These are phyloP conservation scores for Drosophila rufa DNA, from an alignment of 1,140 invertebrate genomes.

Conservation along the genomic window DNA sequence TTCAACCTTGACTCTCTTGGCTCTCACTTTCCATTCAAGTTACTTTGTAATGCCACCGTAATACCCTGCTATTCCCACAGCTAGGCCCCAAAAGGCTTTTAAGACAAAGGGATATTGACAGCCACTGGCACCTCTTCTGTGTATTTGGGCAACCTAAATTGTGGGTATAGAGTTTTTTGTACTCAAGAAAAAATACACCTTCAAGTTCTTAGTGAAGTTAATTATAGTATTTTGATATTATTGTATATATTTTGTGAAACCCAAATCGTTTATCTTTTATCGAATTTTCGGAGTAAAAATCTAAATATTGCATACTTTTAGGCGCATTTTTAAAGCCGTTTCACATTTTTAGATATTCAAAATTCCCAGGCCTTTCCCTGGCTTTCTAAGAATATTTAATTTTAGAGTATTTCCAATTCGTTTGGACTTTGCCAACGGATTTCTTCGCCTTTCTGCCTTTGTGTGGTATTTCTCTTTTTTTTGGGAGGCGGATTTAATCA, in stretches of 20 bases:
- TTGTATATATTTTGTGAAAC: too few species aligned
- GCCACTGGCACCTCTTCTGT: not conserved
- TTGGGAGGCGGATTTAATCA: conserved; percentile 44
- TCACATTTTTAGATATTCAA: not conserved
- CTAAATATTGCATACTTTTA: too few species aligned
- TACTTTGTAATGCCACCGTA: conserved; percentile 37
- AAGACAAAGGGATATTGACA: conserved; percentile 14
- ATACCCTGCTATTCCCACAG: conserved; percentile 38
- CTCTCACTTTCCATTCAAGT: conserved; percentile 26
- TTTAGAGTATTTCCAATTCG: conserved; percentile 12
- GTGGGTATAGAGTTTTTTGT: not conserved
- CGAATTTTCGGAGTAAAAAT: too few species aligned
- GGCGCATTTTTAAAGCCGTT: too few species aligned
- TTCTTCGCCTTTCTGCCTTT: conserved; percentile 24
- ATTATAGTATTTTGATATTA: too few species aligned
- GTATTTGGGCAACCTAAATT: not conserved
- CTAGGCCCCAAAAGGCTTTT: conserved; percentile 5
- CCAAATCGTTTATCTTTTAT: too few species aligned
- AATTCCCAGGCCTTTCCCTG: too few species aligned
- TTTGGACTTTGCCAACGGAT: not conserved
- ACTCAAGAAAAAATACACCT: not conserved
- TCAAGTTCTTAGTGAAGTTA: not conserved
- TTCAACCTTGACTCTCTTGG: conserved; percentile 40
- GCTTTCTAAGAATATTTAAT: too few species aligned
- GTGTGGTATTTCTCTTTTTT: conserved; percentile 25